These are phyloP conservation scores for Theristicus caerulescens DNA, from an alignment of 2,113 vertebrate species.

Conservation along the genomic window DNA sequence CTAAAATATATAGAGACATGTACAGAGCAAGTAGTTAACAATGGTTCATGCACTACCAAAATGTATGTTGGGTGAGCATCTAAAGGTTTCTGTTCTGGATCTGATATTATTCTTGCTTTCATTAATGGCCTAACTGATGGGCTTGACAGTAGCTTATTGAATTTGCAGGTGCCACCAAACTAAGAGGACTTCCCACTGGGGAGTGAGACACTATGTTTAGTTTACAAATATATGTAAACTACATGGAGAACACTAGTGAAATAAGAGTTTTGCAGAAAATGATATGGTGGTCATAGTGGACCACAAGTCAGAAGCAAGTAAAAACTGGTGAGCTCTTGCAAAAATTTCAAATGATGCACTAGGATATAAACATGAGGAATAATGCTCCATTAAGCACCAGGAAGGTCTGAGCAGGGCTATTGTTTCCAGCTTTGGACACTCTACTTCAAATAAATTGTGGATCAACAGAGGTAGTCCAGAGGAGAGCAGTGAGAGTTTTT, in stretches of 20 bases:
- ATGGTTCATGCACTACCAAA: not conserved
- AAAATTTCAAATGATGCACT: not conserved
- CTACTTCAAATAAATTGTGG: not conserved
- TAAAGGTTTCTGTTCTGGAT: not conserved
- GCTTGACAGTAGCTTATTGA: not conserved
- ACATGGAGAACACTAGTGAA: not conserved
- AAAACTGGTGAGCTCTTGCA: not conserved
- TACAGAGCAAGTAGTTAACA: not conserved
- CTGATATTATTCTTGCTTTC: not conserved
- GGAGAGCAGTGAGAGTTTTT: not conserved
- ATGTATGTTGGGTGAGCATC: not conserved
- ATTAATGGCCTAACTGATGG: not conserved
- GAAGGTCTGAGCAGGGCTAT: not conserved
- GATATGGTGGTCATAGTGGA: not conserved
- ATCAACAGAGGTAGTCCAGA: not conserved
- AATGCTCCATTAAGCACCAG: not conserved
- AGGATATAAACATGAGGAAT: not conserved
- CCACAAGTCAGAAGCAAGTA: not conserved
- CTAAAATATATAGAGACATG: not conserved
- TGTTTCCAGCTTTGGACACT: not conserved
- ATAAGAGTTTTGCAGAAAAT: not conserved
- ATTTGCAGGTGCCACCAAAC: not conserved
- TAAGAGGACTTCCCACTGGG: not conserved
- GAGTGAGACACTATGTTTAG: not conserved
- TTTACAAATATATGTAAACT: not conserved